Evolutionary conservation across 2,888 invertebrate genomes (phyloP).

Genomic region (Tachina grossa): DNA sequence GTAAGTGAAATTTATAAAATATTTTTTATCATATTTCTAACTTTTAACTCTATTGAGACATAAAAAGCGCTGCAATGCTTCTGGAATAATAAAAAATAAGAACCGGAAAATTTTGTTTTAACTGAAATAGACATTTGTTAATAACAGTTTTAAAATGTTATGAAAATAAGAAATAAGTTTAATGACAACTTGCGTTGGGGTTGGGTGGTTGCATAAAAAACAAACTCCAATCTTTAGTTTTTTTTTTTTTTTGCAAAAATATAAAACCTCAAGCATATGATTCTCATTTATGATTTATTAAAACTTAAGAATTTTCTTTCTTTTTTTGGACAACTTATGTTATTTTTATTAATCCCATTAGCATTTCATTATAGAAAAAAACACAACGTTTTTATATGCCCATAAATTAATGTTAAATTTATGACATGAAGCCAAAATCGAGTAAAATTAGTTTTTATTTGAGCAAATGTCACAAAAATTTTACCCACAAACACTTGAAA

Average conservation of each 20-base stretch:
- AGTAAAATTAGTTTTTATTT: constrained; percentile 40
- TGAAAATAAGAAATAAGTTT: constrained; percentile 37
- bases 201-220: constrained; percentile 3
- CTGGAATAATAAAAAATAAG: background rate
- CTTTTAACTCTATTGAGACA: constrained; percentile 27
- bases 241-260: background rate
- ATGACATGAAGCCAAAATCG: constrained; percentile 29
- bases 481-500: constrained; percentile 27
- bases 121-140: constrained; percentile 43
- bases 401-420: constrained; percentile 56
- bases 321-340: background rate
- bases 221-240: background rate
- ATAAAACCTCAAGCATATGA: constrained; percentile 33
- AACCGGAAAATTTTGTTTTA: constrained; percentile 33
- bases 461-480: constrained; percentile 55
- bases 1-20: background rate
- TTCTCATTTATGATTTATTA: constrained; percentile 38
- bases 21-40: constrained; percentile 36
- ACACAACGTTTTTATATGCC: constrained; percentile 10
- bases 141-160: constrained; percentile 27
- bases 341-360: constrained; percentile 17
- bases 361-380: constrained; percentile 27
- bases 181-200: background rate
- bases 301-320: constrained; percentile 24
- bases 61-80: constrained; percentile 26